Percentiles rank a stretch among this genome's conserved stretches.
Conservation (phyloP, 2,113 vertebrate genomes). For the Gambusia affinis region DNA sequence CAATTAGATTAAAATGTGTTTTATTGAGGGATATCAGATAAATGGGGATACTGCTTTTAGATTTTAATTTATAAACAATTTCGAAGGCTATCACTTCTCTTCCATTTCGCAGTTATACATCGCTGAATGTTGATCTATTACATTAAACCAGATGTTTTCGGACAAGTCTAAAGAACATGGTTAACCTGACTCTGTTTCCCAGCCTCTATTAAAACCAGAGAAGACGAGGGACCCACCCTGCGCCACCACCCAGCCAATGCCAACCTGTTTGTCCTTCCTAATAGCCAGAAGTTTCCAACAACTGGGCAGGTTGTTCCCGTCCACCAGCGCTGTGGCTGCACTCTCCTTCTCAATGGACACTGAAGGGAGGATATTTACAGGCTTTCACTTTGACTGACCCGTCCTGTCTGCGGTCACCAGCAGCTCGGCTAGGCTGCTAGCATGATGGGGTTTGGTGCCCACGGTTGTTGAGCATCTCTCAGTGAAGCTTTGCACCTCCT, state of each 20-base stretch:
- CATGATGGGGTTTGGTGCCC: slow-evolving; percentile 74
- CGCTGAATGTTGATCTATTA: too few relatives aligned
- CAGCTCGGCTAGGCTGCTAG: slow-evolving; percentile 76
- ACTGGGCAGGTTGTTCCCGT: slow-evolving; percentile 80
- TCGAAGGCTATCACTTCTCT: too few relatives aligned
- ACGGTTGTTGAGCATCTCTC: slow-evolving; percentile 76
- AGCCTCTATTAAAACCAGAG: not conserved
- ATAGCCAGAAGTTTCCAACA: slow-evolving; percentile 83
- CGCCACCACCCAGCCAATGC: slow-evolving; percentile 83
- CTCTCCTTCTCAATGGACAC: slow-evolving; percentile 68
- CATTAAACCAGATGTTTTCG: too few relatives aligned
- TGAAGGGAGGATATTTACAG: too few relatives aligned
- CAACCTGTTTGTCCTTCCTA: slow-evolving; percentile 76
- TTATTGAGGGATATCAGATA: too few relatives aligned
- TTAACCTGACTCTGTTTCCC: too few relatives aligned
- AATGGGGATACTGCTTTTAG: too few relatives aligned
- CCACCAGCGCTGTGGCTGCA: slow-evolving; percentile 76
- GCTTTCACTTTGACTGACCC: slow-evolving; percentile 63
- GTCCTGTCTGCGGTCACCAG: slow-evolving; percentile 81
- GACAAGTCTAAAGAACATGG: too few relatives aligned
- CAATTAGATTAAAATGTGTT: too few relatives aligned
- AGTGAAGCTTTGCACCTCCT: slow-evolving; percentile 76
- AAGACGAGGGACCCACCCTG: slow-evolving; percentile 56
- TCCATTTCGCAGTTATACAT: too few relatives aligned
- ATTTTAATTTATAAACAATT: too few relatives aligned